phyloP scores from a whole-genome alignment of 2,797 vertebrate species.

The Pseudochirops corinnae region DNA sequence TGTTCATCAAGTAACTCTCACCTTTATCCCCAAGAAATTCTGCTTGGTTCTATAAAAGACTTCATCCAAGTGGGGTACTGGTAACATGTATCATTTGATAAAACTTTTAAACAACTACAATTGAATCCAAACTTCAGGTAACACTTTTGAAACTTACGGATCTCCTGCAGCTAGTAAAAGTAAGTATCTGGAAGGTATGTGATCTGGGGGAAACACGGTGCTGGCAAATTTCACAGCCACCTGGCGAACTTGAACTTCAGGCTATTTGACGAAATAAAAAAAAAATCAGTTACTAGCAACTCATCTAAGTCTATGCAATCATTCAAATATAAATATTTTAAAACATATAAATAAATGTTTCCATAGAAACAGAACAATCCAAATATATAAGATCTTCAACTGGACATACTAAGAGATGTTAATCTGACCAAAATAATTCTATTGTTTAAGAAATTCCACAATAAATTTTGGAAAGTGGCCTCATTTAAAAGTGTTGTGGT shows the following conservation, averaged over 20 bases:
- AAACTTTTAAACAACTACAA: conserved; percentile 55
- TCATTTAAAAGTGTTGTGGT: not conserved
- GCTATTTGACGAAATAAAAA: conserved; percentile 85
- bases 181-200: conserved; percentile 97
- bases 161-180: conserved; percentile 97
- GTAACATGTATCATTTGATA: not conserved
- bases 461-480: not conserved
- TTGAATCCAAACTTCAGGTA: conserved; percentile 55
- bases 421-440: not conserved
- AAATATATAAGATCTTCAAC: conserved; percentile 44
- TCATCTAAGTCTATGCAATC: conserved; percentile 37
- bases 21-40: not conserved
- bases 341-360: conserved; percentile 55
- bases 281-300: conserved; percentile 57
- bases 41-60: not conserved
- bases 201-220: conserved; percentile 95
- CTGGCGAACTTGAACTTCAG: conserved; percentile 98
- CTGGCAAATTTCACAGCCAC: conserved; percentile 99
- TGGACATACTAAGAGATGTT: not conserved
- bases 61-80: not conserved
- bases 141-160: conserved; percentile 89
- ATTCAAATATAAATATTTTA: conserved; percentile 46
- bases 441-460: not conserved
- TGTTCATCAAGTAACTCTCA: not conserved
- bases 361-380: conserved; percentile 48